Evolutionary conservation across 2,888 invertebrate species (phyloP).

Genomic region (Achlya flavicornis): DNA sequence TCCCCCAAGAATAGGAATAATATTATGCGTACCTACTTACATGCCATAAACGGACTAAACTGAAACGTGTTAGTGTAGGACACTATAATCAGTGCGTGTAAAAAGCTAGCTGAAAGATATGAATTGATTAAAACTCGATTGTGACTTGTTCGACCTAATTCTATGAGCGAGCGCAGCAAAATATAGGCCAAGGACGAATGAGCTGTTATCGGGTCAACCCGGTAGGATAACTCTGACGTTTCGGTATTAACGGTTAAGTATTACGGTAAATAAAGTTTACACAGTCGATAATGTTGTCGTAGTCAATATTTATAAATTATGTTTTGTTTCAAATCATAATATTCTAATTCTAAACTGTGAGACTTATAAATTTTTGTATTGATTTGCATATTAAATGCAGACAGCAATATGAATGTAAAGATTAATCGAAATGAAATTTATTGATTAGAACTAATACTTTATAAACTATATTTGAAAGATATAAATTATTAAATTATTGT

Average conservation of each 20-base stretch:
- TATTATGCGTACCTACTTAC: too few species aligned
- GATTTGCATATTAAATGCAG: not conserved
- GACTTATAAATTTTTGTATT: not conserved
- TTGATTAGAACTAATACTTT: too few species aligned
- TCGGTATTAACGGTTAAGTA: too few species aligned
- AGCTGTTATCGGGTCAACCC: slow-evolving; percentile 41
- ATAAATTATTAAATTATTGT: not conserved
- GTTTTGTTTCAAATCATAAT: not conserved
- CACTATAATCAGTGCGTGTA: slow-evolving; percentile 40
- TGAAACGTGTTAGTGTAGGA: slow-evolving; percentile 32
- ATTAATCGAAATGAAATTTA: not conserved
- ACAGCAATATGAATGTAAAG: not conserved
- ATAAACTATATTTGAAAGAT: not conserved
- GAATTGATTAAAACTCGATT: slow-evolving; percentile 19
- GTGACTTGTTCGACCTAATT: slow-evolving; percentile 46
- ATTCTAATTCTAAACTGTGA: not conserved
- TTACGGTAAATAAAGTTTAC: not conserved
- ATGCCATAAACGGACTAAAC: slow-evolving; percentile 28
- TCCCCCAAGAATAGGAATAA: too few species aligned
- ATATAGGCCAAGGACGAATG: slow-evolving; percentile 68
- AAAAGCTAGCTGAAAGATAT: slow-evolving; percentile 34
- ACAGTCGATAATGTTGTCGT: not conserved
- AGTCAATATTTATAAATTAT: not conserved
- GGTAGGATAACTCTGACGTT: slow-evolving; percentile 36
- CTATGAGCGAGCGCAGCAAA: slow-evolving; percentile 38